Evolutionary conservation across 2,797 vertebrate species (phyloP).

Genomic region (Mormyrops attenuatus): DNA sequence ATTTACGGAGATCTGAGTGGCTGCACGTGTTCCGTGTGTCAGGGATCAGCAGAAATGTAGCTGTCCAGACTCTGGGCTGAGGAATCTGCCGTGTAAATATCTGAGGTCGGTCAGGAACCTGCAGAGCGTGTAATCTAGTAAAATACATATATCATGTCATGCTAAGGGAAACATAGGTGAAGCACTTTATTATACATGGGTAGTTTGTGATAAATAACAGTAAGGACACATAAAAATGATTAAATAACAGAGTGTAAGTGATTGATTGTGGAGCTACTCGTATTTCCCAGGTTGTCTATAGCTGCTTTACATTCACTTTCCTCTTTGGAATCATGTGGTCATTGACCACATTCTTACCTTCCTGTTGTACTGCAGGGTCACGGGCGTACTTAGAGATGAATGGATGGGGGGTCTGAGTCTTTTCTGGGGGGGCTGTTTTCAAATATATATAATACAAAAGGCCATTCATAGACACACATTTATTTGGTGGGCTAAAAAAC

Average conservation of each 20-base stretch:
- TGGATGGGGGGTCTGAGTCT: neutral
- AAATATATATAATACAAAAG: neutral
- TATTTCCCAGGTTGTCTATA: neutral
- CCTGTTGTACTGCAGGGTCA: neutral
- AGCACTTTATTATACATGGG: neutral
- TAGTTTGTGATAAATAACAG: neutral
- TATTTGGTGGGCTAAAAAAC: neutral
- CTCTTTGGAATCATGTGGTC: neutral
- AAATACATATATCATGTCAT: neutral
- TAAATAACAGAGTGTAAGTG: neutral
- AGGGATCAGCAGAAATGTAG: neutral
- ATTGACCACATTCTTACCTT: neutral
- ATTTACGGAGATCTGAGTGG: neutral
- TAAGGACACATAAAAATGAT: neutral
- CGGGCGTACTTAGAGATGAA: neutral
- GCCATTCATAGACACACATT: neutral
- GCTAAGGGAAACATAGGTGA: neutral
- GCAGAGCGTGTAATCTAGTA: neutral
- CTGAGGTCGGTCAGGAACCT: neutral
- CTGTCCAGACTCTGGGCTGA: neutral
- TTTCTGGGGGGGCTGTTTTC: neutral
- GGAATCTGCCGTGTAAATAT: neutral
- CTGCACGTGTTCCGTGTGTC: neutral
- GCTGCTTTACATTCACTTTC: neutral
- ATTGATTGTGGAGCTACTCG: neutral